Evolutionary conservation across 2,797 vertebrate species (phyloP), one percentile per base, ranked within the genome.

Genomic region (Pseudocheirus occidentalis): DNA sequence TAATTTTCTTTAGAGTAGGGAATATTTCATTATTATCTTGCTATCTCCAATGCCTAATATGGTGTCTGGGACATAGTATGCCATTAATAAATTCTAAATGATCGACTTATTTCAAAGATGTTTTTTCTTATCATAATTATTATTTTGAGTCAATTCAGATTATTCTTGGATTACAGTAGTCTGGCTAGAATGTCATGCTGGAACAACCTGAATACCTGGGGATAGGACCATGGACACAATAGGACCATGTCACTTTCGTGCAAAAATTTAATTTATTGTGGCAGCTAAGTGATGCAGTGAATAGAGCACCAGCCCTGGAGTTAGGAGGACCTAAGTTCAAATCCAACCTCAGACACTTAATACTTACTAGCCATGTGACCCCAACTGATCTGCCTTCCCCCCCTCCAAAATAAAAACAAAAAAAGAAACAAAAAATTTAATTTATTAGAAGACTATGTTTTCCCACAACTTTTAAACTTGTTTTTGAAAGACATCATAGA

Each of bases 381-480:
- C 53, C 53, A 10, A 54, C 10, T 54, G 53, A 10, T 10, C 53
- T 54, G 53, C 53, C 9, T 54, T 54, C 53, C 53, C 53, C 53
- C 53, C 10, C 53, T 54, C 53, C 53, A 54, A 54, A 54, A 54
- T 12, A 54, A 54, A 54, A 54, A 54, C 4, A 53, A 5, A 53
- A 53, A 53, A 7, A 53, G 9, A 7, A 5, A 53, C 5, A 93
- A 91, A 96, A 93, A 90, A 92, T 95, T 11, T 92, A 96, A 95
- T 34, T 96, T 95, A 97, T 97, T 94, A 96, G 95, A 97, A 97
- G 94, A 95, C 66, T 97, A 95, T 96, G 94, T 94, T 90, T 56
- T n/a, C 11, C 62, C 90, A 91, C 52, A 93, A 95, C 90, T 95
- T 95, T 95, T 93, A 96, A 97, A 96, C 97, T 96, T 96, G 96